Evolutionary conservation across 1,140 invertebrate genomes (phyloP).

Genomic region (Palaemon carinicauda): DNA sequence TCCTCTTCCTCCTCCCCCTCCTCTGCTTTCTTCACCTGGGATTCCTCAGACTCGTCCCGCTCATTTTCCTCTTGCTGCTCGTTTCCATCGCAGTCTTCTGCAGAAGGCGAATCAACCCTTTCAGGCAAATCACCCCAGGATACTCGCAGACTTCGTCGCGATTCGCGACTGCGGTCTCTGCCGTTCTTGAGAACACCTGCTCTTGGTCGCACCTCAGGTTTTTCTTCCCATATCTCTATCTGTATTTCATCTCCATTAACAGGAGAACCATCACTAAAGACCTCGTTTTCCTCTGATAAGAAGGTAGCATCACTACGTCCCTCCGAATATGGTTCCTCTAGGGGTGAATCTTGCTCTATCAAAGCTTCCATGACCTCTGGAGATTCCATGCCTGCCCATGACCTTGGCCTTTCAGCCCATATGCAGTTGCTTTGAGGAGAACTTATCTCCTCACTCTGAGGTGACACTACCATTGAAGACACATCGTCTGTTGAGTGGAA

Average conservation of each 20-base stretch:
- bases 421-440: no score
- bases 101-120: conserved; percentile 16
- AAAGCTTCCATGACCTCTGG: background rate
- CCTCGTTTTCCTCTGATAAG: background rate
- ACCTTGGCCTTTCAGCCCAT: background rate
- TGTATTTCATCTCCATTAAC: no score
- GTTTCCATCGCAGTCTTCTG: no score
- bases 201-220: conserved; percentile 14
- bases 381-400: background rate
- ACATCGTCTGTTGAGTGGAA: background rate
- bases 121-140: conserved; percentile 47
- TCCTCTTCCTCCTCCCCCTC: no score
- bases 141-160: conserved; percentile 32
- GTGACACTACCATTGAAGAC: background rate
- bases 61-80: background rate
- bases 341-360: no score
- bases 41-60: background rate
- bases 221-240: background rate
- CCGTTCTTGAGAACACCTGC: conserved; percentile 35
- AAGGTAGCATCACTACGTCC: background rate
- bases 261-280: background rate
- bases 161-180: conserved; percentile 33
- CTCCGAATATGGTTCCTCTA: no score
- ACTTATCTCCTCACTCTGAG: background rate
- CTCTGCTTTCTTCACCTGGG: background rate